Conservation (phyloP, 2,888 invertebrate species). For the Coremacera marginata region DNA sequence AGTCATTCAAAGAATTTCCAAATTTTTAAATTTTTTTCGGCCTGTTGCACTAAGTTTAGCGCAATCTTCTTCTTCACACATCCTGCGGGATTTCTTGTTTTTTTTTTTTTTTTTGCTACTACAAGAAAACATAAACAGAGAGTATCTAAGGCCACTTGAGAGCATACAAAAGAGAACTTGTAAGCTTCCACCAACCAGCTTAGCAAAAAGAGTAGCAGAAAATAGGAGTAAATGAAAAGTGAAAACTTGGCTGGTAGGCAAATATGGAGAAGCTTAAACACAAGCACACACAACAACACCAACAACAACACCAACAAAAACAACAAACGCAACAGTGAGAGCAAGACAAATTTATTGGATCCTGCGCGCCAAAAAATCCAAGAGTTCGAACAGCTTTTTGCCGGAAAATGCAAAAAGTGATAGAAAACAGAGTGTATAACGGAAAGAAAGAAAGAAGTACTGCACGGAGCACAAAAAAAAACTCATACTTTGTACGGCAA, state of each 20-base stretch:
- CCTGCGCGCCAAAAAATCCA: constrained; percentile 26
- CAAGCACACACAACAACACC: not conserved
- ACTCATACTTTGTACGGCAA: not conserved
- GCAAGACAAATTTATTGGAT: constrained; percentile 30
- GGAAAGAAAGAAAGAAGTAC: not conserved
- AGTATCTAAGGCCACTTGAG: not conserved
- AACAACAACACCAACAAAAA: not conserved
- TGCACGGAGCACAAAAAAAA: not conserved
- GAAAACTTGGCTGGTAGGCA: constrained; percentile 20
- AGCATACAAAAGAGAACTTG: not conserved
- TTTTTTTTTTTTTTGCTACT: not conserved
- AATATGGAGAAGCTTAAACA: not conserved
- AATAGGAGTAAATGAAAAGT: constrained; percentile 31
- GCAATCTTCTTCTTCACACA: not conserved
- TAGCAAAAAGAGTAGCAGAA: constrained; percentile 34
- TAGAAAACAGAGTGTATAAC: not conserved
- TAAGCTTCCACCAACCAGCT: constrained; percentile 9
- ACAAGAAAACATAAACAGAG: constrained; percentile 40
- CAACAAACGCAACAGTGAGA: not conserved
- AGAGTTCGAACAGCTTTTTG: not conserved
- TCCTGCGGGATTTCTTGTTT: not conserved
- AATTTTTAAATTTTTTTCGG: not conserved
- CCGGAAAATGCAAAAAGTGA: not conserved
- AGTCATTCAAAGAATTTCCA: no score
- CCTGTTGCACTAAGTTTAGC: constrained; percentile 7